These are phyloP conservation scores for Herpailurus yagouaroundi DNA, from an alignment of 2,113 vertebrate genomes.

Conservation along the genomic window DNA sequence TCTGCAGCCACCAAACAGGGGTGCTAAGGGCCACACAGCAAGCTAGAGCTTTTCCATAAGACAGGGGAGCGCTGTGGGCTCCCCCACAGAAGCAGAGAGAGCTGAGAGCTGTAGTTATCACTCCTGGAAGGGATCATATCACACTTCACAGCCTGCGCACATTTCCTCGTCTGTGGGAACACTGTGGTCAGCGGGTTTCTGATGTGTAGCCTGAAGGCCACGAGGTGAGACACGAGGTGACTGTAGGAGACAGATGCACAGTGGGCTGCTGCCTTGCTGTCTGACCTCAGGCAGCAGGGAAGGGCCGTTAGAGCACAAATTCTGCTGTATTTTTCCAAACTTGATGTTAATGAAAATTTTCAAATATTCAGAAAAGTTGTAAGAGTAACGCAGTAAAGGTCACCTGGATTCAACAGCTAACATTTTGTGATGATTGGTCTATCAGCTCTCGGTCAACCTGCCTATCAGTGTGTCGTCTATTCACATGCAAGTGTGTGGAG, in stretches of 20 bases:
- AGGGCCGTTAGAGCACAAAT: background rate
- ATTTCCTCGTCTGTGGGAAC: background rate
- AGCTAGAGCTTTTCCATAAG: background rate
- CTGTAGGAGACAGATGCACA: accelerated
- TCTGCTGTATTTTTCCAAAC: background rate
- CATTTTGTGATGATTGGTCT: background rate
- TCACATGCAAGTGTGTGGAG: background rate
- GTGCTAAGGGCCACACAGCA: accelerated
- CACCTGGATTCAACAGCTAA: background rate
- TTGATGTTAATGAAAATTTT: background rate
- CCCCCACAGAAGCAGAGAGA: background rate
- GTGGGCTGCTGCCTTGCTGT: background rate
- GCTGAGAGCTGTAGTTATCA: background rate
- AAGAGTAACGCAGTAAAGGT: background rate
- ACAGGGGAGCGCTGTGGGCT: background rate
- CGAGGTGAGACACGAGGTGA: accelerated
- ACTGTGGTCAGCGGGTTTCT: accelerated
- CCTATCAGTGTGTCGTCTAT: background rate
- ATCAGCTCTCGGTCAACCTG: too few species aligned
- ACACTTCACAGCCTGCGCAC: accelerated
- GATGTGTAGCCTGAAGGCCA: background rate
- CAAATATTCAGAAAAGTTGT: background rate
- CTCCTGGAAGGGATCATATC: background rate
- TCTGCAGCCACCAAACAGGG: background rate
- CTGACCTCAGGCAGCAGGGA: background rate